Base-by-base conservation (phyloP, 1,140 invertebrate species). In the Brachionus calyciflorus region DNA sequence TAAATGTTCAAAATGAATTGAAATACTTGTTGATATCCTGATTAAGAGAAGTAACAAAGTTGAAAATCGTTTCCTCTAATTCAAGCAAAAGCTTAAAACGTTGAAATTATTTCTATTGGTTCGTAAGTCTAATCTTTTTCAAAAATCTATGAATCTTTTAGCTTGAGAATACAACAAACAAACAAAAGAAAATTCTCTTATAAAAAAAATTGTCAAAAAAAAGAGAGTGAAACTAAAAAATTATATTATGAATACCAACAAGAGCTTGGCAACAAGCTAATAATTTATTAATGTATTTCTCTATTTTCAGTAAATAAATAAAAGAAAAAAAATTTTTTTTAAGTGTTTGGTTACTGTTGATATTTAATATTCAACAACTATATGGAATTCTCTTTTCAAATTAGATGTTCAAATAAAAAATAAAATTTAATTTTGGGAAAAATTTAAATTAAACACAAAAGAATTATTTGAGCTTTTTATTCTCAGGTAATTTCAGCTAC, bases 211-310 rank as follows among this genome's bases (percentile, higher is more conserved):
- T 33, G 37, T 37, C 26, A 60, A 60, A 60, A 28, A 60, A 60
- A 37, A 33, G n/a, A 60, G 30, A 60, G 30, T 60, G 26, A 41
- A 65, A 65, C 37, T 44, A 65, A 21, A 24, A 65, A 65, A 65
- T 5, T 44, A 65, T 44, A 65, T 65, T 65, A 65, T 65, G 60
- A 65, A 65, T 65, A 65, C 60, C 40, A 65, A 65, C 40, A 44
- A 41, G 40, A 65, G 44, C 60, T 65, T 65, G 60, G 60, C 60
- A 65, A 65, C 60, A 65, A 65, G 60, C 24, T 37, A 65, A 65
- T 65, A 44, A 65, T 44, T 65, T 65, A 6, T 28, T 41, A 65
- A 65, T 65, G 33, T 65, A 17, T 37, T 37, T 37, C 3, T 37
- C 9, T 37, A 21, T 60, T 60, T 60, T 30, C 55, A 60, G 55